Base-by-base conservation (phyloP, 2,797 vertebrate genomes). In the Lindbergichthys nudifrons region DNA sequence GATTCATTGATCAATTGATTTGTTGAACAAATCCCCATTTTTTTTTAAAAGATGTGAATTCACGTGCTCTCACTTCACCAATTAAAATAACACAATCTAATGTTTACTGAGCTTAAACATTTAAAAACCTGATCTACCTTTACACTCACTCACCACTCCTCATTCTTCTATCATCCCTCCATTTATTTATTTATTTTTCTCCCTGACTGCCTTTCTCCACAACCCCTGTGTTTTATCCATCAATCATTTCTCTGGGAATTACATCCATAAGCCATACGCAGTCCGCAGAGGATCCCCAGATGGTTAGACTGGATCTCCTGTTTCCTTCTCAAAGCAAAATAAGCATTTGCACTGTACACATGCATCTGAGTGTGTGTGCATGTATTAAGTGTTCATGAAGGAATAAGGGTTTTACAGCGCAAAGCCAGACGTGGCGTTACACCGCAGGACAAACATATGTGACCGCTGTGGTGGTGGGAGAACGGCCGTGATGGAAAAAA, bases 391-490 rank as follows among this genome's bases (percentile, higher is more conserved):
- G 56, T 78, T 83, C 69, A 67, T 80, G 83, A 54, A 70, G 73
- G 57, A 80, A 67, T 70, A 42, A 65, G 23, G 53, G 45, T 39
- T 87, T 88, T 79, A 80, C 26, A 62, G 79, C 59, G 52, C 48
- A 73, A 15, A 77, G 65, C 70, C 58, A 71, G 86, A 89, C 19
- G 70, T 70, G 84, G 82, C 45, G 71, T 64, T 60, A 75, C 72
- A 89, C 89, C 75, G 36, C 89, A 91, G 86, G 70, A 81, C 73
- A 80, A 83, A 84, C 84, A 87, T 8, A 67, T 89, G 87, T 69
- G 75, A 83, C 86, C 79, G 3, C 75, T 59, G 11, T 4, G 65
- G 64, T 69, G 39, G 70, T 50, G 63, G 52, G 61, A 73, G 67
- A 81, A 61, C 1, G 50, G 65, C 72, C 36, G 23, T 42, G 84